phyloP scores from a whole-genome alignment of 2,113 vertebrate genomes.

The Sorex araneus region DNA sequence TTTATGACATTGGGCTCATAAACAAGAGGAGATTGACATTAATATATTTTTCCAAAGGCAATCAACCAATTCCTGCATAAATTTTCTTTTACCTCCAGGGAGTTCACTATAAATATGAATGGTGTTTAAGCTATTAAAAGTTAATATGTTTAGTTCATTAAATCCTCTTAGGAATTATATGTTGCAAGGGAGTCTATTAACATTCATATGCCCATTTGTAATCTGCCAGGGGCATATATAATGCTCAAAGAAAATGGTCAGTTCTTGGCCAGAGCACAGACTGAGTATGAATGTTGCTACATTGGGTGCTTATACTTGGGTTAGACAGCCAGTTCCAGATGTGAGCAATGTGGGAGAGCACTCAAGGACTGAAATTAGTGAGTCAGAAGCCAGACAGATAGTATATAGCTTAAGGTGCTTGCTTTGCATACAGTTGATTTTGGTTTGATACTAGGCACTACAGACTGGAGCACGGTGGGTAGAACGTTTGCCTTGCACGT shows the following conservation, averaged over 20 bases:
- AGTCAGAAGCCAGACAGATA: too few species aligned
- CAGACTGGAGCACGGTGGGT: too few species aligned
- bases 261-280: constrained; percentile 27
- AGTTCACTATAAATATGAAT: constrained; percentile 73
- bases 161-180: constrained; percentile 67
- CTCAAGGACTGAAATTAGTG: too few species aligned
- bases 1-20: constrained; percentile 62
- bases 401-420: too few species aligned
- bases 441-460: too few species aligned
- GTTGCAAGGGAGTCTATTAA: constrained; percentile 57
- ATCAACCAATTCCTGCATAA: constrained; percentile 62
- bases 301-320: not conserved
- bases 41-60: constrained; percentile 62
- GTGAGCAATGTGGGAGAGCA: not conserved
- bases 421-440: too few species aligned
- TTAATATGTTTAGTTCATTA: constrained; percentile 70
- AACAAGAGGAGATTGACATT: constrained; percentile 61
- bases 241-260: not conserved
- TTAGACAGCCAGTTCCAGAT: not conserved
- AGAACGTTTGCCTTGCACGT: too few species aligned
- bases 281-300: not conserved
- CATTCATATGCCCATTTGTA: constrained; percentile 50
- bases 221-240: not conserved
- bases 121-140: constrained; percentile 51
- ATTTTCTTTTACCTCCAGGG: constrained; percentile 65